phyloP scores from a whole-genome alignment of 2,888 invertebrate genomes.

The Metellina segmentata region DNA sequence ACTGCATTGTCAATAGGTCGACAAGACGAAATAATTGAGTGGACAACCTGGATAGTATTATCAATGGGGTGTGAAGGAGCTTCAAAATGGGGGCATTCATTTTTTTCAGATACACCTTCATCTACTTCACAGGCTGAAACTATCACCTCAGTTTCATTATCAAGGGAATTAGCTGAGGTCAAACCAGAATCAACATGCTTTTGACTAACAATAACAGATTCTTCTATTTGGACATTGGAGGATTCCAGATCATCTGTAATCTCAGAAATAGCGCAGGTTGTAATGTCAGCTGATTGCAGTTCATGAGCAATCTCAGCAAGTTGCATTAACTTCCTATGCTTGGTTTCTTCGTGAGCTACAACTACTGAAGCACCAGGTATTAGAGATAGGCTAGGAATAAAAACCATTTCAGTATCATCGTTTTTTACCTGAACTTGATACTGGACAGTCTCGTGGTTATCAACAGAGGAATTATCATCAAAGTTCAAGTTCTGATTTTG shows the following conservation, averaged over 20 bases:
- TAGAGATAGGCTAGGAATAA: not conserved
- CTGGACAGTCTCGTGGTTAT: not conserved
- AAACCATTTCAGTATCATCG: not conserved
- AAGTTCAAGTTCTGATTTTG: not conserved
- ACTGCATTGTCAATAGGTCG: constrained; percentile 36
- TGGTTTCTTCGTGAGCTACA: not conserved
- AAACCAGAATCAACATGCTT: not conserved
- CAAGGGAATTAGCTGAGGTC: not conserved
- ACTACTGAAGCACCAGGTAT: not conserved
- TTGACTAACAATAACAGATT: not conserved
- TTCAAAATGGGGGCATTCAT: not conserved
- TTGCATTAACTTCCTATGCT: constrained; percentile 5
- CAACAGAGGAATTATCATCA: not conserved
- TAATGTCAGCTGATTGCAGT: not conserved
- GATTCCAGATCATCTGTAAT: not conserved
- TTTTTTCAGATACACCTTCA: not conserved
- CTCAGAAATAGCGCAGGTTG: not conserved
- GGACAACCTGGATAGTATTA: not conserved
- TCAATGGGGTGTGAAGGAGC: not conserved
- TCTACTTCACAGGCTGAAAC: not conserved
- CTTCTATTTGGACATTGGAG: not conserved
- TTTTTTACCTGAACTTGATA: not conserved
- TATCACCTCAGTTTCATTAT: not conserved
- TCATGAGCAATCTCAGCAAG: constrained; percentile 4
- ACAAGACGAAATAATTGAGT: not conserved